phyloP scores from a whole-genome alignment of 1,140 invertebrate genomes.

The Drosophila rufa region DNA sequence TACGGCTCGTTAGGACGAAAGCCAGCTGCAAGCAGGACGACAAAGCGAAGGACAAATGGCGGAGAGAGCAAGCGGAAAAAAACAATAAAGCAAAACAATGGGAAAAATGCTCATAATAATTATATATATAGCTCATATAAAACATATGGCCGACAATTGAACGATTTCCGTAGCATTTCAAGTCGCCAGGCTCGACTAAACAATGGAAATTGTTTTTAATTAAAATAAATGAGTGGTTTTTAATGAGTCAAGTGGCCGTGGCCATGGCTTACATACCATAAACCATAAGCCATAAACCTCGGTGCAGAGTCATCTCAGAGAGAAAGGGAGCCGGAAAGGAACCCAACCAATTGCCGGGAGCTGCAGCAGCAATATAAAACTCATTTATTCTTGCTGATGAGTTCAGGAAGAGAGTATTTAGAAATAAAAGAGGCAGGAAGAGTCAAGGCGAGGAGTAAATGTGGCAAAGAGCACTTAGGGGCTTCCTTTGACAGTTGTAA shows the following conservation, averaged over 20 bases:
- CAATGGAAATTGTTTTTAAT: slow-evolving; percentile 73
- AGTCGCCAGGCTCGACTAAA: slow-evolving; percentile 24
- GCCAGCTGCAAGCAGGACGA: slow-evolving; percentile 12
- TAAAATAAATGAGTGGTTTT: slow-evolving; percentile 68
- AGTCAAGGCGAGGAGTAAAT: neutral
- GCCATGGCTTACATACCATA: slow-evolving; percentile 13
- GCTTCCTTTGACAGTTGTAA: neutral
- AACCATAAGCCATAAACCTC: slow-evolving; percentile 5
- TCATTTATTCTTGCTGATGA: slow-evolving; percentile 2
- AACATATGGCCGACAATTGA: slow-evolving; percentile 31
- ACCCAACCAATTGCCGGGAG: neutral
- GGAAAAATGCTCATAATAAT: slow-evolving; percentile 60
- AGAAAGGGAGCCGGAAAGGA: slow-evolving; percentile 3
- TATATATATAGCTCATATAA: slow-evolving; percentile 14
- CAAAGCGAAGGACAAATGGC: slow-evolving; percentile 12
- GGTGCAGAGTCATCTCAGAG: neutral
- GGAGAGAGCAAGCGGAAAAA: slow-evolving; percentile 3
- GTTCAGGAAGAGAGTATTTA: slow-evolving; percentile 13
- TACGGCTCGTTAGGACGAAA: slow-evolving; percentile 46
- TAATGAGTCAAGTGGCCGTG: slow-evolving; percentile 31
- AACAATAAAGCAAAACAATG: slow-evolving; percentile 37
- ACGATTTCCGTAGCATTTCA: slow-evolving; percentile 47
- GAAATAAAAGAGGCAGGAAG: neutral
- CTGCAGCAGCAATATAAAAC: slow-evolving; percentile 3
- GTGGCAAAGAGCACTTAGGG: slow-evolving; percentile 3